Percentiles rank a stretch among this genome's conserved stretches.
Evolutionary conservation across 92 coral and sea anemone genomes (phyloP).

Genomic region (Bergia sp.): DNA sequence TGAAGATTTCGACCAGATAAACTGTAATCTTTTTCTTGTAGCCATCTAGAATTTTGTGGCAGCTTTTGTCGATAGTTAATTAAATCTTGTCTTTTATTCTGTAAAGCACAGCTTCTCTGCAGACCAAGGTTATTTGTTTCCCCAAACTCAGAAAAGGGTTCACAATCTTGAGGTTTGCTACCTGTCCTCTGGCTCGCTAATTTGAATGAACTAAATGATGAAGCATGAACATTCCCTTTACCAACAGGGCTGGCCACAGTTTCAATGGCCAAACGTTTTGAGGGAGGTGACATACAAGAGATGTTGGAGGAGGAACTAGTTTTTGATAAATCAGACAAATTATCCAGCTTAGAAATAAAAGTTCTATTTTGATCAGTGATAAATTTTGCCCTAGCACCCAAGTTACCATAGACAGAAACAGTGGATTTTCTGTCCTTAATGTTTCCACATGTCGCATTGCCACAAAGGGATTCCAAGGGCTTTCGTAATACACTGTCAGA

Average conservation of each 20-base stretch:
- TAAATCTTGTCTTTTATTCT: neutral
- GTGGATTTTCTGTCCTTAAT: neutral
- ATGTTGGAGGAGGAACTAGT: neutral
- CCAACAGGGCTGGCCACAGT: neutral
- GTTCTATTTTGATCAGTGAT: neutral
- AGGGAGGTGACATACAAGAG: slow-evolving; percentile 10
- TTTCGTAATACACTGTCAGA: neutral
- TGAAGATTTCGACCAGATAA: neutral
- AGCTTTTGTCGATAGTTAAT: neutral
- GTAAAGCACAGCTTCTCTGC: neutral
- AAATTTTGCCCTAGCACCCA: neutral
- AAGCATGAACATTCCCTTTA: neutral
- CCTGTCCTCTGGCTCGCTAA: neutral
- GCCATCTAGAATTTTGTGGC: neutral
- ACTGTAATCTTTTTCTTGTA: neutral
- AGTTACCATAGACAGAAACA: neutral
- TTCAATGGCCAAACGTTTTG: slow-evolving; percentile 27
- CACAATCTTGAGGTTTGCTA: neutral
- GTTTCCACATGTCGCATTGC: neutral
- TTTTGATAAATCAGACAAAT: neutral
- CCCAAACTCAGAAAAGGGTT: neutral
- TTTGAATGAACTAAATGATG: neutral
- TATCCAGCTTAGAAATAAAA: neutral
- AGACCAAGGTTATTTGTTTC: neutral
- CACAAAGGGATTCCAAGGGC: slow-evolving; percentile 32